These are phyloP conservation scores for Mallateleia sp. DNA, from an alignment of 2,888 invertebrate species.

Conservation along the genomic window DNA sequence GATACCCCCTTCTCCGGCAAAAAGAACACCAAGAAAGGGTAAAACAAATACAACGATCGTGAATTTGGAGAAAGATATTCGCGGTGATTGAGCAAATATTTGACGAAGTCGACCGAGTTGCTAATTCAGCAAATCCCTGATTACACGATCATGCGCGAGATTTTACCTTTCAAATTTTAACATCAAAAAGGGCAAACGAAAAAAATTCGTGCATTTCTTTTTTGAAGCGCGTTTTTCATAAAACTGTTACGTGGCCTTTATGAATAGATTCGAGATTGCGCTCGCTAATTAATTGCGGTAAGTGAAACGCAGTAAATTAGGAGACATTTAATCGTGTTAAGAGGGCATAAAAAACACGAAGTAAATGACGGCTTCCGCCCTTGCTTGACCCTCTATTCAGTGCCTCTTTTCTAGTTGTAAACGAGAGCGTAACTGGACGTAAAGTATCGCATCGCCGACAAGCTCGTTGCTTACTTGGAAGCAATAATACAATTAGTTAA, in stretches of 20 bases:
- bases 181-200: conserved; percentile 20
- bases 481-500: conserved; percentile 90
- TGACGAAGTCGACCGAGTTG: conserved; percentile 86
- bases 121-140: conserved; percentile 74
- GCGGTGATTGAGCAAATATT: conserved; percentile 89
- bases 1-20: conserved; percentile 39
- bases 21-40: conserved; percentile 59
- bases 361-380: conserved; percentile 71
- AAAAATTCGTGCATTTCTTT: conserved; percentile 20
- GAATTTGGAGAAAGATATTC: conserved; percentile 88
- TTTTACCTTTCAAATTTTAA: conserved; percentile 48
- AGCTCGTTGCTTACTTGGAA: conserved; percentile 81
- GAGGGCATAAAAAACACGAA: conserved; percentile 71
- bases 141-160: conserved; percentile 62
- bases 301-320: conserved; percentile 69
- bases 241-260: conserved; percentile 24
- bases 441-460: conserved; percentile 83
- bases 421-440: conserved; percentile 80
- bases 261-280: conserved; percentile 12
- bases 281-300: conserved; percentile 64
- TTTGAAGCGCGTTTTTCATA: not conserved
- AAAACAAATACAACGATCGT: conserved; percentile 83
- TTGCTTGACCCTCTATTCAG: conserved; percentile 78
- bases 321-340: conserved; percentile 71
- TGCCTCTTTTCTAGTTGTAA: conserved; percentile 69